phyloP scores from a whole-genome alignment of 2,797 vertebrate species.

The Tinamus major region DNA sequence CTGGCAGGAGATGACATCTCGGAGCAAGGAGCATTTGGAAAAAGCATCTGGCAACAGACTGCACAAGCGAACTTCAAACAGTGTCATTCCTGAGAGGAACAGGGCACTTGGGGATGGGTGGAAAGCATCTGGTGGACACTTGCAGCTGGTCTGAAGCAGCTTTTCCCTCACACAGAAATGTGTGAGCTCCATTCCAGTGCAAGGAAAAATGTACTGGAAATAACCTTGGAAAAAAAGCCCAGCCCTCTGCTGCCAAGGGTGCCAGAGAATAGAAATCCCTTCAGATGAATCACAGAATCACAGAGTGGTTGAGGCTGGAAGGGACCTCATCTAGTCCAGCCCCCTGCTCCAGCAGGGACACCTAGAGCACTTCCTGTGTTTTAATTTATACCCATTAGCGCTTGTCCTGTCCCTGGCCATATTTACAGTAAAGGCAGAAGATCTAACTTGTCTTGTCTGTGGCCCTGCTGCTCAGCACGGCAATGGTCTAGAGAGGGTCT shows the following conservation, averaged over 20 bases:
- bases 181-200: background rate
- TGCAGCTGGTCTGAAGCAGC: background rate
- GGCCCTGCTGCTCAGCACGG: fast-evolving
- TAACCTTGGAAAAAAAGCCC: background rate
- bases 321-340: too few relatives aligned
- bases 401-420: too few relatives aligned
- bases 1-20: background rate
- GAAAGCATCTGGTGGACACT: background rate
- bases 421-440: background rate
- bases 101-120: fast-evolving
- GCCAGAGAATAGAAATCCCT: background rate
- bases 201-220: background rate
- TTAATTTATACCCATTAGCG: too few relatives aligned
- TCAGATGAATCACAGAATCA: background rate
- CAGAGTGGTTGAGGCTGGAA: too few relatives aligned
- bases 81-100: background rate
- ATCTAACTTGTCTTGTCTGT: background rate
- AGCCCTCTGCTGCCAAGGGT: background rate
- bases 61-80: background rate
- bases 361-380: too few relatives aligned
- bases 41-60: background rate
- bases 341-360: too few relatives aligned
- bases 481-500: background rate
- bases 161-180: background rate
- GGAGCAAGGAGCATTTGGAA: background rate